A percentile compares a stretch with the other conserved stretches of the same genome.
phyloP scores from a whole-genome alignment of 2,113 vertebrate genomes.

The Pogona vitticeps region DNA sequence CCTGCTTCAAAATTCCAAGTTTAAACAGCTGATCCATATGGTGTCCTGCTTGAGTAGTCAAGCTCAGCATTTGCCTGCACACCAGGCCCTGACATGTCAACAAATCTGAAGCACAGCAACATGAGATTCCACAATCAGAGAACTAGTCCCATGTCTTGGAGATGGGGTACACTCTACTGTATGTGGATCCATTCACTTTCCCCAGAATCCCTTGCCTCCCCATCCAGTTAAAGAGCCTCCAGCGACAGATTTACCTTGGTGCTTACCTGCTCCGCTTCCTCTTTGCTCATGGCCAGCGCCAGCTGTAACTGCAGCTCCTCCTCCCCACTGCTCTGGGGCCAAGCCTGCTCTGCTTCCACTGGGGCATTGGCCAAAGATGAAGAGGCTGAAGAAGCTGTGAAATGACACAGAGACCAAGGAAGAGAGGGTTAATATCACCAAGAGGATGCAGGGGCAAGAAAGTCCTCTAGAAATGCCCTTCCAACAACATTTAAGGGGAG shows the following conservation, averaged over 20 bases:
- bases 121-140: background rate
- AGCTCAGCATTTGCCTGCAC: background rate
- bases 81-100: background rate
- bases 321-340: slow-evolving; percentile 92
- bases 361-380: slow-evolving; percentile 51
- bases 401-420: too few relatives aligned
- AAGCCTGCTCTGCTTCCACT: slow-evolving; percentile 87
- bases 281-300: slow-evolving; percentile 93
- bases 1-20: too few relatives aligned
- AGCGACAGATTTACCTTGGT: slow-evolving; percentile 55
- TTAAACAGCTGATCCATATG: too few relatives aligned
- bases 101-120: background rate
- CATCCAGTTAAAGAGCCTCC: background rate
- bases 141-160: background rate
- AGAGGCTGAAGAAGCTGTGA: slow-evolving; percentile 60
- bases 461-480: background rate
- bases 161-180: too few relatives aligned
- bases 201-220: background rate
- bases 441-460: background rate
- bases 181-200: too few relatives aligned
- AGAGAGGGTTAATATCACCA: too few relatives aligned
- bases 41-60: background rate
- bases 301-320: slow-evolving; percentile 92
- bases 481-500: too few relatives aligned
- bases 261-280: slow-evolving; percentile 92